Conservation (phyloP, 92 coral and sea anemone genomes). For the Umimayanthus kanabou region DNA sequence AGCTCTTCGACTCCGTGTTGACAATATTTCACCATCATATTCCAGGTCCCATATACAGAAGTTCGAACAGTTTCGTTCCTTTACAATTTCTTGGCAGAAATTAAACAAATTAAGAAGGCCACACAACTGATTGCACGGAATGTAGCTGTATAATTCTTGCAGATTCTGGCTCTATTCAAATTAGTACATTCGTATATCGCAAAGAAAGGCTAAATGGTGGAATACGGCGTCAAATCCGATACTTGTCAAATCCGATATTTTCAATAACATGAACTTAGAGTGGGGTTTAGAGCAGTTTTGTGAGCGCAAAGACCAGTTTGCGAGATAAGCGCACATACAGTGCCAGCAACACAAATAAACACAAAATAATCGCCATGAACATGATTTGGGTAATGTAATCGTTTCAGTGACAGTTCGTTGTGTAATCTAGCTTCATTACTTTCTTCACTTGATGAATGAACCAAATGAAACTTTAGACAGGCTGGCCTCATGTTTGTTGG, state of each 20-base stretch:
- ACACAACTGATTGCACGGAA: background rate
- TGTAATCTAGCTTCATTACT: conserved; percentile 31
- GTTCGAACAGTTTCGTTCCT: background rate
- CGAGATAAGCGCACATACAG: background rate
- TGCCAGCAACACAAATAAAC: conserved; percentile 22
- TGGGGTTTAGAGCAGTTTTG: background rate
- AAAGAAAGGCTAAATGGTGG: conserved; percentile 7
- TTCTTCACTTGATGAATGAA: conserved; percentile 27
- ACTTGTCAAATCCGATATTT: conserved; percentile 4
- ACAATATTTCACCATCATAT: conserved; percentile 18
- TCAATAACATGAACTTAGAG: background rate
- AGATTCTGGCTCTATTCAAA: background rate
- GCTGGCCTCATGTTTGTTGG: background rate
- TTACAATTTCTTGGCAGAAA: background rate
- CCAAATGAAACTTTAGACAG: conserved; percentile 1
- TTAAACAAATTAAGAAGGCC: background rate
- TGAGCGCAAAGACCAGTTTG: background rate
- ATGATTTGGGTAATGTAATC: conserved; percentile 32
- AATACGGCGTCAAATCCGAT: background rate
- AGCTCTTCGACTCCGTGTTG: conserved; percentile 4
- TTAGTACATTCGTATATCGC: background rate
- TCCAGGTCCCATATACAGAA: conserved; percentile 18
- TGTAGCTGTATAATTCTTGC: background rate
- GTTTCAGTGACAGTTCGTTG: conserved; percentile 15
- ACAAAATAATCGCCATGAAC: conserved; percentile 21